Conservation (phyloP, 2,888 invertebrate genomes). For the Pasiphila rectangulata region DNA sequence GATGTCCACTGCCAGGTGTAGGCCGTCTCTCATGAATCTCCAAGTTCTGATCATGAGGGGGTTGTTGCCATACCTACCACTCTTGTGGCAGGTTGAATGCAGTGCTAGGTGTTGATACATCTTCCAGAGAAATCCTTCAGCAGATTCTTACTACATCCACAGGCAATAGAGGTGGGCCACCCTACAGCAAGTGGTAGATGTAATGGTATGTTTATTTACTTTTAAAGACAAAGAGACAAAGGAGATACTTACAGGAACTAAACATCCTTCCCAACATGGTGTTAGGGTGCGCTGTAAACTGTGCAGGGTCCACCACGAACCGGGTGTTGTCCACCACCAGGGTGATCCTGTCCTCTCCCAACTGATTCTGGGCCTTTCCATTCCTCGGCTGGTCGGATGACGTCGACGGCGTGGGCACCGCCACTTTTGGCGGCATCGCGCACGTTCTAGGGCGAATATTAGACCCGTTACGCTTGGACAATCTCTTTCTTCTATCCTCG, state of each 20-base stretch:
- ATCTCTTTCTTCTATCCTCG: slow-evolving; percentile 84
- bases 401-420: slow-evolving; percentile 61
- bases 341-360: slow-evolving; percentile 89
- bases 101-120: too few species aligned
- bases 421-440: slow-evolving; percentile 62
- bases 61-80: too few species aligned
- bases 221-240: slow-evolving; percentile 13
- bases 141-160: too few species aligned
- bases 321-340: slow-evolving; percentile 98
- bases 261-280: slow-evolving; percentile 99
- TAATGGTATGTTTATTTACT: background rate
- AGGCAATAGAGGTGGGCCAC: too few species aligned
- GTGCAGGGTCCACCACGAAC: slow-evolving; percentile 91
- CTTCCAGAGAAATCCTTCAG: too few species aligned
- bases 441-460: slow-evolving; percentile 52
- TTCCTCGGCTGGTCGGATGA: slow-evolving; percentile 59
- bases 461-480: slow-evolving; percentile 68
- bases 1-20: too few species aligned
- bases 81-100: too few species aligned
- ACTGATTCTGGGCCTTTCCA: slow-evolving; percentile 51
- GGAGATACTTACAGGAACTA: slow-evolving; percentile 84
- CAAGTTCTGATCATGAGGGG: too few species aligned
- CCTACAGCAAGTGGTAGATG: too few species aligned
- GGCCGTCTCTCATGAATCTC: too few species aligned
- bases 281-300: slow-evolving; percentile 97